Percentiles rank a stretch among this genome's conserved stretches.
These are phyloP conservation scores for Daphoenositta chrysoptera DNA, from an alignment of 2,113 vertebrate species.

Conservation along the genomic window DNA sequence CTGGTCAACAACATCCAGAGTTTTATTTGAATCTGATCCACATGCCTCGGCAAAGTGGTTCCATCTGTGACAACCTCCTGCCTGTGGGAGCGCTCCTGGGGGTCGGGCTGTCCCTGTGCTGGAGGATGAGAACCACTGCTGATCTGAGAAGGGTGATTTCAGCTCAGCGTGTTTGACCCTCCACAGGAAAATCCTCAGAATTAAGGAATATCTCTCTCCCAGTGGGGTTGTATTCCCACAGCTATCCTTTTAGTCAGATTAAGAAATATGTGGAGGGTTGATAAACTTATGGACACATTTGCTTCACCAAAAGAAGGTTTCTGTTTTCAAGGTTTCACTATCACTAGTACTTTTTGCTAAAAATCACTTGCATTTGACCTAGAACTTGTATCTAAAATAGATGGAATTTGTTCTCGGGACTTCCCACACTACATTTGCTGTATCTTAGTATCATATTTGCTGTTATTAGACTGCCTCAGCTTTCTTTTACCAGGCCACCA, in stretches of 20 bases:
- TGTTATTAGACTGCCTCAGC: not conserved
- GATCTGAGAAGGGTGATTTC: not conserved
- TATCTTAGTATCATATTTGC: not conserved
- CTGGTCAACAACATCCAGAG: slow-evolving; percentile 43
- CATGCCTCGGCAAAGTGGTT: slow-evolving; percentile 38
- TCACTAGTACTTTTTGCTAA: not conserved
- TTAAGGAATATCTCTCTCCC: not conserved
- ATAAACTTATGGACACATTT: not conserved
- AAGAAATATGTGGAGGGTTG: not conserved
- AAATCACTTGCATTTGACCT: not conserved
- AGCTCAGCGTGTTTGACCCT: not conserved
- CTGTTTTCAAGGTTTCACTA: not conserved
- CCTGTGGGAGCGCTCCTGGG: not conserved
- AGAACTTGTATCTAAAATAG: not conserved
- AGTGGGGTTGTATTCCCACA: not conserved
- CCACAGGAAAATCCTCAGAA: not conserved
- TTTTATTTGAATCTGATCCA: slow-evolving; percentile 54
- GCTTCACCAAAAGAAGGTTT: not conserved
- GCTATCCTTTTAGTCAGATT: not conserved
- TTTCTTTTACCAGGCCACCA: not conserved
- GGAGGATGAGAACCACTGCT: not conserved
- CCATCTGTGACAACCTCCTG: slow-evolving; percentile 52
- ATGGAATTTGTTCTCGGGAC: not conserved
- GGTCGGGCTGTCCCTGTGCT: not conserved
- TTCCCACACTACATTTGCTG: not conserved